Evolutionary conservation across 1,140 invertebrate genomes (phyloP), one percentile per base, ranked within the genome.

Genomic region (Lineus longissimus): DNA sequence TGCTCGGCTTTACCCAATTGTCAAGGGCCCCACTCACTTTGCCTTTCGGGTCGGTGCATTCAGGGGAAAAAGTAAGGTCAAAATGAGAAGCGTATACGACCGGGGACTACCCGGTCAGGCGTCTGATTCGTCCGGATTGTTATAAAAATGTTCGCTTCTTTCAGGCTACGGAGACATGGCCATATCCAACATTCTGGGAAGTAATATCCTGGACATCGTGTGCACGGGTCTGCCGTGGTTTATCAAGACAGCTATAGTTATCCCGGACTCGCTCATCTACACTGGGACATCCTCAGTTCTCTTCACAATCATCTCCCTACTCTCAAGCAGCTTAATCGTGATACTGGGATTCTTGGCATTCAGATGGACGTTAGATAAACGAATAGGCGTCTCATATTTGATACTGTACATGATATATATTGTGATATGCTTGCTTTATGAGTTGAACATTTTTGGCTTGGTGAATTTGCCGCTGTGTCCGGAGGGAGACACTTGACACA

Each of bases 131-230:
- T n/a, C n/a, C n/a, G n/a, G n/a, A n/a, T n/a, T n/a, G n/a, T n/a
- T n/a, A n/a, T n/a, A n/a, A n/a, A n/a, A 36, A 36, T 36, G 33
- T 36, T 36, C 33, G 4, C 40, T 57, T 29, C 19, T 60, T 64
- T 17, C 62, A 83, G 85, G 86, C 43, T 79, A 80, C 30, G 86
- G 95, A 27, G 96, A 98, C 83, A 99, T 98, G 96, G 96, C 96
- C 62, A 94, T 99, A 54, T 97, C 95, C 57, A 97, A 94, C 74
- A 97, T 95, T 25, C 93, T 99, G 68, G 96, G 96, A 70, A 97
- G 94, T 82, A 99, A 99, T 85, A 95, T 98, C 76, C 98, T 99
- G 83, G 96, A 99, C 85, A 94, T 99, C 75, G 88, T 98, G 62
- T 97, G 95, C 77, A 87, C 97, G 43, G 95, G 94, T 59, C 85